These are phyloP conservation scores for Hippocampus abdominalis DNA, from an alignment of 2,113 vertebrate species.

Conservation along the genomic window DNA sequence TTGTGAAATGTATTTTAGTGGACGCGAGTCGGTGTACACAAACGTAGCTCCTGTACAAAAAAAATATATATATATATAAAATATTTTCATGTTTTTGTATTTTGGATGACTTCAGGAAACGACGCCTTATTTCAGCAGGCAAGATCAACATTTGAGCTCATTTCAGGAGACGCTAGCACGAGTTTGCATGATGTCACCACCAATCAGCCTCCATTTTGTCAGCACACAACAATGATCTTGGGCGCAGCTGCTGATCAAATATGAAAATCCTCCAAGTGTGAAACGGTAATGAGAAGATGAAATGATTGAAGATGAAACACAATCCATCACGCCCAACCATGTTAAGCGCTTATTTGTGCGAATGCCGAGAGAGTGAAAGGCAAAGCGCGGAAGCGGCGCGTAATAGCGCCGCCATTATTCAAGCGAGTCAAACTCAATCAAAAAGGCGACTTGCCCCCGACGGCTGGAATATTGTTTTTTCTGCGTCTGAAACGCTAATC, in stretches of 20 bases:
- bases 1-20: no score
- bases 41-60: no score
- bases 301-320: background rate
- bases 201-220: background rate
- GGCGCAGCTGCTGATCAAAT: background rate
- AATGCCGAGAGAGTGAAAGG: background rate
- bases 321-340: background rate
- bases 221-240: background rate
- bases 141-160: background rate
- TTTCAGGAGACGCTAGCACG: background rate
- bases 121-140: background rate
- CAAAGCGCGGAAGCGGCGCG: background rate
- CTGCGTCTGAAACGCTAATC: background rate
- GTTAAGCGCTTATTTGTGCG: background rate
- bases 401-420: background rate
- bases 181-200: background rate
- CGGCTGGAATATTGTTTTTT: background rate
- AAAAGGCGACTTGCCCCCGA: background rate
- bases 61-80: no score
- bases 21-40: no score
- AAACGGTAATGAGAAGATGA: constrained; percentile 5
- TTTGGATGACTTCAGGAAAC: no score
- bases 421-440: constrained; percentile 6
- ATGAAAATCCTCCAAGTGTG: constrained; percentile 1
- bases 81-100: no score